These are phyloP conservation scores for Apantesis nais DNA, from an alignment of 2,888 invertebrate genomes.

Conservation along the genomic window DNA sequence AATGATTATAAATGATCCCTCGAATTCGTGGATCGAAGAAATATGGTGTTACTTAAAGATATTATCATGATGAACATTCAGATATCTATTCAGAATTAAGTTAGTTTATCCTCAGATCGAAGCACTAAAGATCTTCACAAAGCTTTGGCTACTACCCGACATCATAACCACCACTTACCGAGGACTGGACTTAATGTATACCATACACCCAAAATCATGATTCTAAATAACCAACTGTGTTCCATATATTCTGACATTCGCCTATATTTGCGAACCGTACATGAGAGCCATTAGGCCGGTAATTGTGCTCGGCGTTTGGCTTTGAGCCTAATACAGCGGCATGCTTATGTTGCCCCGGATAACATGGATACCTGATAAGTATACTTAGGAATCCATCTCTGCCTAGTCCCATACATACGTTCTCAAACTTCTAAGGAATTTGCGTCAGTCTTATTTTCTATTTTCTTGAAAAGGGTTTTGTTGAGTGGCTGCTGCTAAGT, in stretches of 20 bases:
- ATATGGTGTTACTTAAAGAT: not conserved
- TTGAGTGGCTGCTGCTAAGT: not conserved
- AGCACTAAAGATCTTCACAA: not conserved
- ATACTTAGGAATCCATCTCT: constrained; percentile 28
- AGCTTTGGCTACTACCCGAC: not conserved
- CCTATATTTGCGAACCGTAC: constrained; percentile 45
- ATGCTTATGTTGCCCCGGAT: constrained; percentile 39
- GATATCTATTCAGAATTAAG: not conserved
- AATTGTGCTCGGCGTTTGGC: constrained; percentile 63
- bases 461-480: constrained; percentile 26
- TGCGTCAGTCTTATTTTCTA: not conserved
- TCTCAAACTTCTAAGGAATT: constrained; percentile 25
- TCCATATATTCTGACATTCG: constrained; percentile 34
- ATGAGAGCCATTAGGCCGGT: constrained; percentile 54
- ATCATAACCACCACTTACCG: constrained; percentile 4
- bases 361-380: constrained; percentile 35
- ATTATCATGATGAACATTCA: not conserved
- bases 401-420: constrained; percentile 2
- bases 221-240: constrained; percentile 19
- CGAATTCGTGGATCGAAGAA: not conserved
- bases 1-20: not conserved
- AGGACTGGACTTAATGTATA: constrained; percentile 6
- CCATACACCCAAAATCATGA: constrained; percentile 10
- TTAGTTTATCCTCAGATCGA: not conserved
- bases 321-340: constrained; percentile 59